Base-by-base conservation (phyloP, 2,888 invertebrate genomes). In the Chaetogeoica ovagalla region DNA sequence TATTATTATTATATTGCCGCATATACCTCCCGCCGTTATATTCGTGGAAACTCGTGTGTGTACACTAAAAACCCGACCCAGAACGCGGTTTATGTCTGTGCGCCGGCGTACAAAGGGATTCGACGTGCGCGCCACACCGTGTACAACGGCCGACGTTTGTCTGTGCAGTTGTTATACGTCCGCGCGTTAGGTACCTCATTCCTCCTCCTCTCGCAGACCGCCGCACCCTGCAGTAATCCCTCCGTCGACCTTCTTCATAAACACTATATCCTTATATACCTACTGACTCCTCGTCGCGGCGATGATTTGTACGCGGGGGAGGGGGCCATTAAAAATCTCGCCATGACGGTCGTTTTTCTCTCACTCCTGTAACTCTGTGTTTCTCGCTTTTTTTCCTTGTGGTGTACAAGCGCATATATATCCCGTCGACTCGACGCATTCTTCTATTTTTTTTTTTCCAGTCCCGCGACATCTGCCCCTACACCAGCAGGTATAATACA, bases 1-100 rank as follows among this genome's bases (percentile, higher is more conserved):
- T 17, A 48, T 65, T 43, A 7, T 11, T 48, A 11, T 48, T 15
- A 13, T 48, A 13, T 48, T 48, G 15, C 48, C 9, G 48, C 11
- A 13, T 74, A 23, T 74, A 79, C 79, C 71, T 79, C 79, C 79
- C 71, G 79, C 63, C 79, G 77, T 77, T 48, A 48, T 48, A 48
- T 48, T 70, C 77, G 71, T 63, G 63, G 71, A 79, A 79, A 71
- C 39, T 19, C 30, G 30, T 30, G 30, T 30, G 30, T 30, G 4
- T 30, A 30, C 21, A 60, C 62, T 63, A 57, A 79, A 63, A 71
- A 65, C 63, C 77, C 62, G 57, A 66, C 69, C 59, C 52, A 4
- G n/a, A 37, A 13, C n/a, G 15, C 23, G 43, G 11, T 9, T 2
- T 48, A 11, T 9, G 48, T 48, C 0, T 48, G 13, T 48, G 13